These are phyloP conservation scores for Zygothrica quintamaculata DNA, from an alignment of 2,888 invertebrate species.

Conservation along the genomic window DNA sequence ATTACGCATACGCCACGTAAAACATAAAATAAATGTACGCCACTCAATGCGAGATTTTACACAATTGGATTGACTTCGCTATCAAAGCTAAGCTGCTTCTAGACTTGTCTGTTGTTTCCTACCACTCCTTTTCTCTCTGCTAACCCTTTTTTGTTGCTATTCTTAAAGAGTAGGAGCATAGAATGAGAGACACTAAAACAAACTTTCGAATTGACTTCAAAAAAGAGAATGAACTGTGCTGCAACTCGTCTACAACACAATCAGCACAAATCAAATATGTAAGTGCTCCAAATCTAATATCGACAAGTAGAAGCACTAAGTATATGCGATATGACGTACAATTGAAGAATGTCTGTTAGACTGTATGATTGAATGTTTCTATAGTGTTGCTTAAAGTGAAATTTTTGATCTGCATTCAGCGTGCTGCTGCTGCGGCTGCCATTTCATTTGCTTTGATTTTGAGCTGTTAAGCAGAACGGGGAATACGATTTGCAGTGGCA, in stretches of 20 bases:
- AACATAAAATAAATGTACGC: constrained; percentile 26
- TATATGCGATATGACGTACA: constrained; percentile 15
- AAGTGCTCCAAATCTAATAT: constrained; percentile 43
- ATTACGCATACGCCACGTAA: constrained; percentile 50
- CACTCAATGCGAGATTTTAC: constrained; percentile 29
- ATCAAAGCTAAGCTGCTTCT: constrained; percentile 31
- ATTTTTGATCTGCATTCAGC: constrained; percentile 1
- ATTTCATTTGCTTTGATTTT: constrained; percentile 41
- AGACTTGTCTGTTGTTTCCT: constrained; percentile 28
- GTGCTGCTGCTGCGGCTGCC: constrained; percentile 26
- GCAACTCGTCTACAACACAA: constrained; percentile 32
- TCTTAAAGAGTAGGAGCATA: background rate
- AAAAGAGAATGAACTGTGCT: constrained; percentile 34
- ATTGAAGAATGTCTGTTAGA: background rate
- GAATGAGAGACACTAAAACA: background rate
- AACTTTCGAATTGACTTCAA: constrained; percentile 24
- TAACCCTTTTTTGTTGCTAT: background rate
- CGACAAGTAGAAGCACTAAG: constrained; percentile 27
- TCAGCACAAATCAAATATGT: constrained; percentile 61
- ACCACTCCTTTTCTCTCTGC: background rate
- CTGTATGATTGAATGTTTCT: constrained; percentile 1
- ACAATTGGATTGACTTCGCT: constrained; percentile 57
- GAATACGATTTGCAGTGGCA: too few relatives aligned
- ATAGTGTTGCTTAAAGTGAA: constrained; percentile 22
- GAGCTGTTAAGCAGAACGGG: too few relatives aligned